A percentile compares a stretch with the other conserved stretches of the same genome.
Evolutionary conservation across 2,888 invertebrate genomes (phyloP).

Genomic region (Lasioglossum morio): DNA sequence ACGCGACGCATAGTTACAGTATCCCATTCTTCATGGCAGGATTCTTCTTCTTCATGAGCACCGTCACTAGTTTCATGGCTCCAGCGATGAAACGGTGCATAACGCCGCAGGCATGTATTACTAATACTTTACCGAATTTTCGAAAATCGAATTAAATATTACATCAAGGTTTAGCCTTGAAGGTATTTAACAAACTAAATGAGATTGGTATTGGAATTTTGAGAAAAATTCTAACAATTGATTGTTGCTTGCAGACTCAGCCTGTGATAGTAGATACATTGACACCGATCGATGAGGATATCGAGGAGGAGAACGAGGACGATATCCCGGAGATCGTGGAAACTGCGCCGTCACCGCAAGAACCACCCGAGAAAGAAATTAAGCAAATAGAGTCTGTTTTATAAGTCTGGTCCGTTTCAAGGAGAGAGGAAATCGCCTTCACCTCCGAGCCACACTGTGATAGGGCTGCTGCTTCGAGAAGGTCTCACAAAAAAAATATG

Average conservation of each 20-base stretch:
- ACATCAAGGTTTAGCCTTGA: too few species aligned
- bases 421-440: conserved; percentile 71
- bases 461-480: conserved; percentile 77
- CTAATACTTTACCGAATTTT: not conserved
- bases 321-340: conserved; percentile 92
- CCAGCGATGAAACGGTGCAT: conserved; percentile 89
- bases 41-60: conserved; percentile 93
- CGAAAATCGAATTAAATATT: not conserved
- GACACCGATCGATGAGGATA: conserved; percentile 92
- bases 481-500: conserved; percentile 56
- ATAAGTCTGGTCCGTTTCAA: conserved; percentile 82
- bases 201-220: not conserved
- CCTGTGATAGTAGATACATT: conserved; percentile 90
- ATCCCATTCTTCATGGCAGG: conserved; percentile 97
- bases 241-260: conserved; percentile 85
- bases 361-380: conserved; percentile 86
- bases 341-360: conserved; percentile 88
- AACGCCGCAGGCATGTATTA: conserved; percentile 78
- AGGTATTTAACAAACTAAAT: too few species aligned
- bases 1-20: conserved; percentile 93
- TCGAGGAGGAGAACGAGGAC: conserved; percentile 89
- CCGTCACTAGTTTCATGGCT: conserved; percentile 93
- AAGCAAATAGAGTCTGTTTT: conserved; percentile 91
- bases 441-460: conserved; percentile 83
- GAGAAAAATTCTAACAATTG: not conserved